Conservation (phyloP, 2,113 vertebrate species). For the Nibea coibor region DNA sequence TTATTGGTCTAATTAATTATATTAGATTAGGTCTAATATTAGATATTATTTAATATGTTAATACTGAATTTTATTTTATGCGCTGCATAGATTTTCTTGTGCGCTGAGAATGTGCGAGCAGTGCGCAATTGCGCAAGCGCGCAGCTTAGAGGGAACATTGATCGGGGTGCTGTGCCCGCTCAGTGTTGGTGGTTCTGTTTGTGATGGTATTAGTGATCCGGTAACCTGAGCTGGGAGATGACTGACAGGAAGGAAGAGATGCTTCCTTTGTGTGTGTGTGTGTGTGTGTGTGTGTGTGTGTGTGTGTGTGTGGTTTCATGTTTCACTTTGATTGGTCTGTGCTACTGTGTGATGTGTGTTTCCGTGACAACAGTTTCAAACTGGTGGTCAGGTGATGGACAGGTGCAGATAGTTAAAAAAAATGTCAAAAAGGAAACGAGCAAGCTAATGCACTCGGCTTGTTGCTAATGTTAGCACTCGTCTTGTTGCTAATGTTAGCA, state of each 20-base stretch:
- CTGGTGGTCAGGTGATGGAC: conserved; percentile 24
- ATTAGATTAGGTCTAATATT: too few species aligned
- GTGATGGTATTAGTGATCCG: conserved; percentile 64
- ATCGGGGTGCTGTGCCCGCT: background rate
- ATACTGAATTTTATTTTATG: too few species aligned
- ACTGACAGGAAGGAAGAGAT: conserved; percentile 41
- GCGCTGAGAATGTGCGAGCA: too few species aligned
- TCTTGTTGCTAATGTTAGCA: too few species aligned
- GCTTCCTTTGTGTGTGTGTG: conserved; percentile 40
- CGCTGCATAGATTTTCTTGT: too few species aligned
- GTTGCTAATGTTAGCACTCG: too few species aligned
- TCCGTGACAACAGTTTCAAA: conserved; percentile 24
- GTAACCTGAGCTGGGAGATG: conserved; percentile 54
- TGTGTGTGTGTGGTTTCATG: conserved; percentile 8
- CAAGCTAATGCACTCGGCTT: too few species aligned
- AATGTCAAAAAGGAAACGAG: too few species aligned
- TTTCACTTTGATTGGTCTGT: conserved; percentile 2
- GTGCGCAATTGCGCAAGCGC: too few species aligned
- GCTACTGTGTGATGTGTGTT: conserved; percentile 45
- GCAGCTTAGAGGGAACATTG: too few species aligned
- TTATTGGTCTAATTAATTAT: too few species aligned
- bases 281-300: conserved; percentile 21
- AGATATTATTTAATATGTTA: too few species aligned
- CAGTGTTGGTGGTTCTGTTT: conserved; percentile 9
- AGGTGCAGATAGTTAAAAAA: background rate